Base-by-base conservation (phyloP, 2,797 vertebrate species). In the Typhlichthys eigenmanni region DNA sequence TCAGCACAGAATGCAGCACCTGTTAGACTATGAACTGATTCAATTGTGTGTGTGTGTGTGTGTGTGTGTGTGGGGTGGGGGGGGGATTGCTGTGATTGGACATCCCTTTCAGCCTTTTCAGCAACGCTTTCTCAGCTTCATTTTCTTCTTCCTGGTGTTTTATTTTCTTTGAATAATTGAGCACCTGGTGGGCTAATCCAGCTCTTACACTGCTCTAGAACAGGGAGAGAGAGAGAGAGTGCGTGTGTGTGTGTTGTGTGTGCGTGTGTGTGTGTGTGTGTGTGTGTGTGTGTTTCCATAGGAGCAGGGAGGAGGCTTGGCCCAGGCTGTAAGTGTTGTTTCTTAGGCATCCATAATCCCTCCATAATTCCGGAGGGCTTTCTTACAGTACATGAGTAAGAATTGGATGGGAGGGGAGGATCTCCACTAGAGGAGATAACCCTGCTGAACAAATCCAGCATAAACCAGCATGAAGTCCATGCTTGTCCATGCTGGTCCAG, bases 151-250 rank as follows among this genome's bases (percentile, higher is more conserved):
- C 48, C 61, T 12, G 1, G 58, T 60, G 43, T 1, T 1, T 45
- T 58, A 74, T 71, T 54, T 64, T 2, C 72, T 83, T 60, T 49
- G 64, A 78, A 80, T 77, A 83, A 83, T 78, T 56, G 76, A 68
- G 78, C 84, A 89, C 88, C 84, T 90, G 89, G 89, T 88, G 72
- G 61, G 66, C 63, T 85, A 82, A 89, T 85, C 75, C 66, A 58
- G 64, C 49, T 13, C 49, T 62, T 71, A 68, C 63, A 59, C 62
- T 59, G 46, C 55, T 56, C 58, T 13, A 19, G 43, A 19, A 32
- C 16, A 64, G 7, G 45, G 63, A 58, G 53, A 4, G 58, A 54
- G 34, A 55, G 53, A 17, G n/a, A n/a, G n/a, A n/a, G n/a, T 19
- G 17, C 2, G 17, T 19, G 17, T 19, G 17, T 19, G 17, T 19